Evolutionary conservation across 2,888 invertebrate species (phyloP), one percentile per base, ranked within the genome.

Genomic region (Agonopterix alstromeriana): DNA sequence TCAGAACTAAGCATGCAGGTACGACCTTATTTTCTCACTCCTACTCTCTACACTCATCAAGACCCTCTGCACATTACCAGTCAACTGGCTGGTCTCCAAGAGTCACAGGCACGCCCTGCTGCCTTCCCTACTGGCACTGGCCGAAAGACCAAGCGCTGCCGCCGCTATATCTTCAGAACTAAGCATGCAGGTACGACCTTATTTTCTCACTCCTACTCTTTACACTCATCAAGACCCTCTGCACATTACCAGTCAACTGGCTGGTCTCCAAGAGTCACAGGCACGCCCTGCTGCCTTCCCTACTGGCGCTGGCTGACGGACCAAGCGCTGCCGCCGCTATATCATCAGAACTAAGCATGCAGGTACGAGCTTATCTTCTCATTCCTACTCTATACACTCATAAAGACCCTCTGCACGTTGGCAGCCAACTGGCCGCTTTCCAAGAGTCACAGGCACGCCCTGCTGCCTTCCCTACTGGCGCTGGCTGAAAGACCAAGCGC

Each of bases 371-470:
- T n/a, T n/a, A n/a, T n/a, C n/a, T n/a, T n/a, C n/a, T n/a, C n/a
- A n/a, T n/a, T n/a, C n/a, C n/a, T n/a, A n/a, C n/a, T n/a, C n/a
- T n/a, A n/a, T n/a, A n/a, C n/a, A n/a, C n/a, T 94, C 44, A 91
- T 97, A 12, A 96, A 95, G 77, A 96, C 95, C 63, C 86, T 97
- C 43, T 96, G 96, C 82, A 93, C 92, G 0, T 82, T 97, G 59
- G 96, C 97, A 0, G 95, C 97, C 63, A 94, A 94, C 61, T 97
- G 96, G 90, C 94, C 97, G 79, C 94, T 94, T 44, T 94, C 95
- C 50, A 91, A 92, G 35, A 72, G 85, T 1, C 90, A 96, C 56
- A 92, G 93, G 50, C 90, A 90, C 54, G 91, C 93, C 47, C 90
- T 97, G 47, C 92, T 95, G 77, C 96, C 97, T 0, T 95, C 96